A percentile compares a stretch with the other conserved stretches of the same genome.
These are phyloP conservation scores for Biston betularia DNA, from an alignment of 2,888 invertebrate species.

Conservation along the genomic window DNA sequence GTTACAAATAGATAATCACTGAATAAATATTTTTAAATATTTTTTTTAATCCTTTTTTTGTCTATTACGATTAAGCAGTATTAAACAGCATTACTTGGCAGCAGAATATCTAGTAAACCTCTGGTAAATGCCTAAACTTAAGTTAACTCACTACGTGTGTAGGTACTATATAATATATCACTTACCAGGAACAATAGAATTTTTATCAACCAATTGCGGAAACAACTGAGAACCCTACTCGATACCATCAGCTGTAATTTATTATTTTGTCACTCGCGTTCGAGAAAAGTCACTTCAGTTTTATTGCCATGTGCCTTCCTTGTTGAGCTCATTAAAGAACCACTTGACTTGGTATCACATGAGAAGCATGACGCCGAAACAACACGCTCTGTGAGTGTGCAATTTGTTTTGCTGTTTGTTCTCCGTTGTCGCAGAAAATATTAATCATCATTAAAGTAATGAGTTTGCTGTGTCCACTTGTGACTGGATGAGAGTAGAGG, in stretches of 20 bases:
- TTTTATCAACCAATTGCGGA: not conserved
- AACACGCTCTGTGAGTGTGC: constrained; percentile 39
- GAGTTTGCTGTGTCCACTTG: not conserved
- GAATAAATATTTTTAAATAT: no score
- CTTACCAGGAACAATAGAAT: not conserved
- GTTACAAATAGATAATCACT: no score
- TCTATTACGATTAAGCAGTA: no score
- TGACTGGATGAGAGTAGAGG: no score
- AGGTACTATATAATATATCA: no score
- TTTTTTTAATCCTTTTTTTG: no score
- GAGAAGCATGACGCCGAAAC: constrained; percentile 25
- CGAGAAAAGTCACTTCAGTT: constrained; percentile 60
- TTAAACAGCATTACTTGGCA: no score
- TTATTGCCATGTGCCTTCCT: constrained; percentile 65
- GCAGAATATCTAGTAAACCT: no score
- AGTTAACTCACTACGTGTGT: no score
- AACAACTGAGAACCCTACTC: constrained; percentile 16
- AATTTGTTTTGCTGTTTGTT: constrained; percentile 23
- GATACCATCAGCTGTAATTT: constrained; percentile 21
- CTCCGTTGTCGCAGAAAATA: constrained; percentile 9
- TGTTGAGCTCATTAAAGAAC: constrained; percentile 74
- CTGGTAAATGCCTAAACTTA: no score
- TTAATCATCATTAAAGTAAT: constrained; percentile 12
- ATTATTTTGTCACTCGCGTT: constrained; percentile 51
- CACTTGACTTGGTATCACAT: constrained; percentile 56